Evolutionary conservation across 2,888 invertebrate genomes (phyloP), one percentile per base, ranked within the genome.

Genomic region (Caenorhabditis sulstoni): DNA sequence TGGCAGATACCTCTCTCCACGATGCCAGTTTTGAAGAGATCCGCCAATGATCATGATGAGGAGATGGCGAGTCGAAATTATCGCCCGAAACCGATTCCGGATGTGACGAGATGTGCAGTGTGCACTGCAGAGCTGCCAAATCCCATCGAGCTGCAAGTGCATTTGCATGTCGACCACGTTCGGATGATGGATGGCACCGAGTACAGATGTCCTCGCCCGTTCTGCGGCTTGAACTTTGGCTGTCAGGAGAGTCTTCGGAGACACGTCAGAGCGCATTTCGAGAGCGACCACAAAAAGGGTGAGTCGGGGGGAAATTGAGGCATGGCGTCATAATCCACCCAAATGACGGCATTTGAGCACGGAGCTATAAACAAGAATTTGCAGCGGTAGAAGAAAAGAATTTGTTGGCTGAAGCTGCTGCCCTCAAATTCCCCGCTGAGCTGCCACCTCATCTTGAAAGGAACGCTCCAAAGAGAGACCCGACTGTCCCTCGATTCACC

Each of bases 131-230:
- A 77, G 1, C 52, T 68, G n/a, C 29, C 57, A 4, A 66, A 49
- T 37, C 65, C 80, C 5, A 64, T 76, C 9, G 73, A 73, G n/a
- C 55, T 75, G 20, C 71, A 79, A 61, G 81, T 88, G 8, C 90
- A 90, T 59, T 55, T 88, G 18, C 86, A 88, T 49, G 83, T 88
- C 16, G 90, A 90, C 62, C 90, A 90, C 78, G 73, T 90, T 23
- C 50, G 74, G 16, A 85, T 89, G 74, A 80, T 83, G 18, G 90
- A 90, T 59, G 90, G 90, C 12, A 84, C 81, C 23, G 86, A 89
- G 62, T 87, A 81, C 59, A 74, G 73, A 39, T 90, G 90, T 64
- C 89, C 90, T 5, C 47, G 80, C 23, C 71, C 55, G n/a, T 47
- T 67, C 47, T 87, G 87, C 39, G 85, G 79, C 7, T 78, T 79